Evolutionary conservation across 2,113 vertebrate genomes (phyloP).

Genomic region (Emydura subglobosa): DNA sequence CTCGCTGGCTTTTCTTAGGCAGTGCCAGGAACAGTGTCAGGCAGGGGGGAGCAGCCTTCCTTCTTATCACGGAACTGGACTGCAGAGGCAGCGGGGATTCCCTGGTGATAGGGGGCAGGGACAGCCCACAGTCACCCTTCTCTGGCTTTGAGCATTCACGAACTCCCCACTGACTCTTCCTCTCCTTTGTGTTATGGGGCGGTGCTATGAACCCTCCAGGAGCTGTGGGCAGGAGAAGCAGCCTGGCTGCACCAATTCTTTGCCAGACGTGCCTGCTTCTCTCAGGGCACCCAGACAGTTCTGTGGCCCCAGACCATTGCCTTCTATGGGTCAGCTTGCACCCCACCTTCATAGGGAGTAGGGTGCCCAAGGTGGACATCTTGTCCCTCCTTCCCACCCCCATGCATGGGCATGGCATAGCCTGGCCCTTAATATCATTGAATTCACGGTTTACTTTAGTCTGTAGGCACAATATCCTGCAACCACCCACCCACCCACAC

Average conservation of each 20-base stretch:
- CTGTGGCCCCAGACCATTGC: background rate
- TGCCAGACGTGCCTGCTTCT: too few species aligned
- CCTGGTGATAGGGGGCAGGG: background rate
- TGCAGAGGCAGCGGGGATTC: background rate
- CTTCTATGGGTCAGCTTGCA: background rate
- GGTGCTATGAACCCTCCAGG: background rate
- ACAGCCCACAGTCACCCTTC: background rate
- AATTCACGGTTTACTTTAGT: background rate
- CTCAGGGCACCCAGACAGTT: background rate
- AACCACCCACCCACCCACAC: background rate
- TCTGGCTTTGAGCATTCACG: background rate
- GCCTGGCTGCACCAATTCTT: background rate
- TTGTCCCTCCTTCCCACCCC: background rate
- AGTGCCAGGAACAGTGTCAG: background rate
- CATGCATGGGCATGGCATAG: too few species aligned
- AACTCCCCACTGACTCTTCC: background rate
- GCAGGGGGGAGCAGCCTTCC: background rate
- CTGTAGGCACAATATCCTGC: background rate
- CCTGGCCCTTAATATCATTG: background rate
- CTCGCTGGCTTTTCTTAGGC: background rate
- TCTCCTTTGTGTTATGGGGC: background rate
- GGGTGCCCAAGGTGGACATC: background rate
- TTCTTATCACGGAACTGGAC: background rate
- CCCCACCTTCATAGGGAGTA: background rate
- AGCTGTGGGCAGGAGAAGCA: background rate